Base-by-base conservation (phyloP, 2,888 invertebrate genomes). In the Halocaridina rubra region DNA sequence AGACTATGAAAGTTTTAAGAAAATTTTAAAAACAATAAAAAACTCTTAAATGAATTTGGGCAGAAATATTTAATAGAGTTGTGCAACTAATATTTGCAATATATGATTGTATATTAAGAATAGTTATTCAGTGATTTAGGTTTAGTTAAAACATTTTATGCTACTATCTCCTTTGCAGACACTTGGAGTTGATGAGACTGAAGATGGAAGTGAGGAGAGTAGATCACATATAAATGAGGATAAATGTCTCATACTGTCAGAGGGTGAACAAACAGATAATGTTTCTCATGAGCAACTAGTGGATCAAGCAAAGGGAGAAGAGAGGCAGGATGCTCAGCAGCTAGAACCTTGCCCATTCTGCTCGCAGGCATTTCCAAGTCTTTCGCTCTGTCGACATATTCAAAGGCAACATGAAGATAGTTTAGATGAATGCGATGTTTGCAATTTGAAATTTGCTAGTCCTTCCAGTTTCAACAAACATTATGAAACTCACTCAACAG, bases 141-240 rank as follows among this genome's bases (percentile, higher is more conserved):
- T 10, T 8, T 10, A 46, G 13, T 46, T 46, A 46, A 59, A 5
- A 59, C 5, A 7, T 69, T 84, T 78, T 72, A 84, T 57, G 33
- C 61, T 57, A 78, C 82, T 77, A 59, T 82, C 82, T 84, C 82
- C 82, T 33, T 84, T 84, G 53, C 82, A 84, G 82, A 77, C 59
- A 77, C 59, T 78, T 61, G 76, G 69, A 53, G 82, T 22, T 59
- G 78, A 77, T 46, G n/a, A n/a, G n/a, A n/a, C n/a, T n/a, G n/a
- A n/a, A n/a, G n/a, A n/a, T 72, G 80, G 72, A 80, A 59, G 27
- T n/a, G 59, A 53, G 33, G 80, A 61, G 24, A 67, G 16, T 72
- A 72, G n/a, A 59, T n/a, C n/a, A n/a, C n/a, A n/a, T n/a, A n/a
- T n/a, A n/a, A n/a, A n/a, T n/a, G n/a, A n/a, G n/a, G n/a, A n/a